phyloP scores from a whole-genome alignment of 2,113 vertebrate species.

The Centropus bengalensis region DNA sequence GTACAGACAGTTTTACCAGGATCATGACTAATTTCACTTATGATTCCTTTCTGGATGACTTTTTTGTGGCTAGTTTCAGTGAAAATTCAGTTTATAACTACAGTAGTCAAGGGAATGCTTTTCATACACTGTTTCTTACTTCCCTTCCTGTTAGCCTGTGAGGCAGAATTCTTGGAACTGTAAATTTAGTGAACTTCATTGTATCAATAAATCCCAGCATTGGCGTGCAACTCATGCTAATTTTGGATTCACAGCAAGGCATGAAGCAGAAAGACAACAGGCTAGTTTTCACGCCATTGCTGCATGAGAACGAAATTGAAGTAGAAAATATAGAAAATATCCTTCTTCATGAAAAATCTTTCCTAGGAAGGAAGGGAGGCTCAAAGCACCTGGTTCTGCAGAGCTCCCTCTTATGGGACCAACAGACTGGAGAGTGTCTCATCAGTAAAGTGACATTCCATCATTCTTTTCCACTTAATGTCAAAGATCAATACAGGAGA shows the following conservation, averaged over 20 bases:
- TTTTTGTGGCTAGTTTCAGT: not conserved
- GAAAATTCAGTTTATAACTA: not conserved
- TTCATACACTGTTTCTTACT: not conserved
- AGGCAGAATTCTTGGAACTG: not conserved
- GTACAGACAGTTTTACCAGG: not conserved
- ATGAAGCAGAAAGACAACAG: not conserved
- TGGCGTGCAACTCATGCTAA: not conserved
- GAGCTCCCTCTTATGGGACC: not conserved
- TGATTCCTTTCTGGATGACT: not conserved
- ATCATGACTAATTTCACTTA: conserved; percentile 46
- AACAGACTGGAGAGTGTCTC: not conserved
- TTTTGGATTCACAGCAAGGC: not conserved
- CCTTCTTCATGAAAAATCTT: not conserved
- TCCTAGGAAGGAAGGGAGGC: not conserved
- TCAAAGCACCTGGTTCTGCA: not conserved
- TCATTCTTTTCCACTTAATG: not conserved
- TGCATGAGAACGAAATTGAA: not conserved
- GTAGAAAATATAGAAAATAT: not conserved
- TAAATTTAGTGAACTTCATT: not conserved
- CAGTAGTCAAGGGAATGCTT: not conserved
- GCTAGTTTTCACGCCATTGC: not conserved
- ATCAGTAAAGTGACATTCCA: not conserved
- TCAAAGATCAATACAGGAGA: accelerated
- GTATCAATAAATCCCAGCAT: not conserved
- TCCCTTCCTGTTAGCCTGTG: not conserved